A percentile compares a stretch with the other conserved stretches of the same genome.
These are phyloP conservation scores for Buceros bicornis DNA, from an alignment of 2,797 vertebrate genomes.

Conservation along the genomic window DNA sequence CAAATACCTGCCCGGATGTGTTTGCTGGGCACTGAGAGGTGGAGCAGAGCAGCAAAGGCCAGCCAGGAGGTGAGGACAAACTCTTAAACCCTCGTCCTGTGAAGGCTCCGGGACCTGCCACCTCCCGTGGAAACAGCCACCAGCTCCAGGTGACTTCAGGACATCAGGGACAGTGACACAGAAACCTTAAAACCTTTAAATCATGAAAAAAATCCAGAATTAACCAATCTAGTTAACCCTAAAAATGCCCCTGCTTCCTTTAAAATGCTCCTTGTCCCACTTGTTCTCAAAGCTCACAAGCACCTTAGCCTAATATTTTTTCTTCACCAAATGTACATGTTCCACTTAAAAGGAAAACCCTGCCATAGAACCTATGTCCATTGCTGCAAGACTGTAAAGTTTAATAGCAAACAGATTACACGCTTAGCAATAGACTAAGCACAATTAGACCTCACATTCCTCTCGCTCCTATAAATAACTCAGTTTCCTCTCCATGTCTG, in stretches of 20 bases:
- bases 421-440: conserved; percentile 90
- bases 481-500: conserved; percentile 90
- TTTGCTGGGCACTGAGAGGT: background rate
- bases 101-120: rapidly evolving
- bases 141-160: background rate
- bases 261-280: conserved; percentile 42
- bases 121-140: background rate
- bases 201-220: background rate
- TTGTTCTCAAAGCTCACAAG: conserved; percentile 3
- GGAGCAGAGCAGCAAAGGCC: background rate
- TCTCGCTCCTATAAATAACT: conserved; percentile 93
- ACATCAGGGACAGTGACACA: background rate
- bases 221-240: background rate
- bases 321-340: conserved; percentile 55
- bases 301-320: conserved; percentile 22
- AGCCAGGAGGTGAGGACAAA: background rate
- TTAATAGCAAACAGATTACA: conserved; percentile 88
- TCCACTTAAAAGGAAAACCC: conserved; percentile 32
- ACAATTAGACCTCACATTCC: conserved; percentile 92
- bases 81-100: background rate
- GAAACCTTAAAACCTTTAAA: background rate
- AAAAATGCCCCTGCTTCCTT: background rate
- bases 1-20: background rate
- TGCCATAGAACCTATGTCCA: conserved; percentile 50
- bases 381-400: conserved; percentile 81